Percentiles rank a stretch among this genome's conserved stretches.
Conservation (phyloP, 1,140 invertebrate genomes). For the Gonioctena quinquepunctata region DNA sequence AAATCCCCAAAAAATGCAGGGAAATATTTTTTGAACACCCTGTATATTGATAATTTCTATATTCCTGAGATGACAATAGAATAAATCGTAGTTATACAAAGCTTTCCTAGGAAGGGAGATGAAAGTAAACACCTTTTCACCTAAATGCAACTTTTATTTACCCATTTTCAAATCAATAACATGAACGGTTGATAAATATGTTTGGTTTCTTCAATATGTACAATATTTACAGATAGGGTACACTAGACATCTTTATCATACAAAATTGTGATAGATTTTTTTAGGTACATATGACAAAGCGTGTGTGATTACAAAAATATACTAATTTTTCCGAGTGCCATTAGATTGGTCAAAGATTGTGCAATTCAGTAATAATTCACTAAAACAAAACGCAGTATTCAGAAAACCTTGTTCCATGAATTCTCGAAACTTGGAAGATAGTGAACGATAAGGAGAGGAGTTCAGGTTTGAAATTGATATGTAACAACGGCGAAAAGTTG, state of each 20-base stretch:
- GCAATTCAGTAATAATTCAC: slow-evolving; percentile 22
- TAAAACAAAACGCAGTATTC: neutral
- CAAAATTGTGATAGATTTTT: slow-evolving; percentile 32
- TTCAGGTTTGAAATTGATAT: too few species aligned
- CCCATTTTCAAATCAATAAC: slow-evolving; percentile 5
- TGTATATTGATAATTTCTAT: neutral
- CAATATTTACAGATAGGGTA: slow-evolving; percentile 22
- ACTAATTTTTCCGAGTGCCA: slow-evolving; percentile 40
- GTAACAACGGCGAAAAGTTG: too few species aligned
- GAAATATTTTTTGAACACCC: neutral
- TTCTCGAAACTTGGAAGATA: too few species aligned
- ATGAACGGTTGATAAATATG: slow-evolving; percentile 17
- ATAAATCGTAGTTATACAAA: too few species aligned
- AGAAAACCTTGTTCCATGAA: too few species aligned
- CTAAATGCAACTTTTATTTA: slow-evolving; percentile 18
- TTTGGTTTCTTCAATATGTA: slow-evolving; percentile 30
- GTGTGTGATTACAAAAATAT: slow-evolving; percentile 41
- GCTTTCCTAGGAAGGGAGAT: neutral
- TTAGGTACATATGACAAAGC: slow-evolving; percentile 33
- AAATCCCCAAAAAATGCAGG: too few species aligned
- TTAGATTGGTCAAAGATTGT: slow-evolving; percentile 43
- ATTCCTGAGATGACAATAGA: too few species aligned
- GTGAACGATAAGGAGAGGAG: too few species aligned
- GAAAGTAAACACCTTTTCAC: neutral
- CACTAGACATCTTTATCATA: slow-evolving; percentile 31